Percentiles rank a stretch among this genome's conserved stretches.
Evolutionary conservation across 1,140 invertebrate genomes (phyloP).

Genomic region (Panulirus ornatus): DNA sequence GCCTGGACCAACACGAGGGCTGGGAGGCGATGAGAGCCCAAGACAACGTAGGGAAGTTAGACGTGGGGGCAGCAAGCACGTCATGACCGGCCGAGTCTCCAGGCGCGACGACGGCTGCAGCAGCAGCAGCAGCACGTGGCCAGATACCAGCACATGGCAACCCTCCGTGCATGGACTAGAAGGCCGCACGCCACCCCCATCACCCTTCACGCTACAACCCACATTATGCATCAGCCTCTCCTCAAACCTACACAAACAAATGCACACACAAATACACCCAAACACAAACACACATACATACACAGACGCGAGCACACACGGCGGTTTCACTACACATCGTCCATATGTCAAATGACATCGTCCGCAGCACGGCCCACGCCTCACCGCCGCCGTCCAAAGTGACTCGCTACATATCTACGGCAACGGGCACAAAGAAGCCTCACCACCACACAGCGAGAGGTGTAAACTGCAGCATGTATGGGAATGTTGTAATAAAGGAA

Average conservation of each 20-base stretch:
- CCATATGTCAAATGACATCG: not conserved
- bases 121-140: not conserved
- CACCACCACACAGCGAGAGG: not conserved
- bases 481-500: not conserved
- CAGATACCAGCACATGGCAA: no score
- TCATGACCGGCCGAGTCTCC: not conserved
- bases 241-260: no score
- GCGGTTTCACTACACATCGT: not conserved
- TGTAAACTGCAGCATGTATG: constrained; percentile 4
- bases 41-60: no score
- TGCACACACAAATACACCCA: no score
- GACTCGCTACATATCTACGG: not conserved
- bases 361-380: not conserved
- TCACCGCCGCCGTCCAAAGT: not conserved
- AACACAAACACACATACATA: not conserved
- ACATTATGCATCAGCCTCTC: no score
- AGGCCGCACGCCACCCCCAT: no score
- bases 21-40: no score
- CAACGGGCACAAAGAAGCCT: not conserved
- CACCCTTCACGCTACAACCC: no score
- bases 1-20: no score
- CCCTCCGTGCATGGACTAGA: no score
- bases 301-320: not conserved
- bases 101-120: not conserved
- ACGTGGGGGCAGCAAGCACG: no score